These are phyloP conservation scores for Sebastiscus albofasciatus DNA, from an alignment of 2,797 vertebrate genomes.

Conservation along the genomic window DNA sequence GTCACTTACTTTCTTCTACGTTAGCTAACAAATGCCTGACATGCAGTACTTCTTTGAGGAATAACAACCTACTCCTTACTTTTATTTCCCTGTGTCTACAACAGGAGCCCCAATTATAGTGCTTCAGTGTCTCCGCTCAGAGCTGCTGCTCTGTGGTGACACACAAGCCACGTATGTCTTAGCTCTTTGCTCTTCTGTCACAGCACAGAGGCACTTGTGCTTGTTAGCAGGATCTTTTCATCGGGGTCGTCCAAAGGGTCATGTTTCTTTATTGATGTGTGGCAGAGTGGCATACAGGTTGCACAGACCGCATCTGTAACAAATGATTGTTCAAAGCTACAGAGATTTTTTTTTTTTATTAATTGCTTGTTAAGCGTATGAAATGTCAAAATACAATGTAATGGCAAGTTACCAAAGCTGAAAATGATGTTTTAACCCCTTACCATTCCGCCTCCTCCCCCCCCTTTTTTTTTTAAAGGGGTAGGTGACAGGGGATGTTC, in stretches of 20 bases:
- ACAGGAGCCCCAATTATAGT: conserved; percentile 47
- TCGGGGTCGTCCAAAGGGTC: conserved; percentile 12
- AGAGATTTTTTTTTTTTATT: neutral
- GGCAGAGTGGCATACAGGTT: neutral
- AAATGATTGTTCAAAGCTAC: neutral
- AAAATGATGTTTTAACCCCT: too few species aligned
- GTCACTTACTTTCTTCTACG: neutral
- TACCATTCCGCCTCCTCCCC: too few species aligned
- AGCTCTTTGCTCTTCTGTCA: conserved; percentile 37
- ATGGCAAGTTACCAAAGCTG: neutral
- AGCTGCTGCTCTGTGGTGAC: conserved; percentile 31
- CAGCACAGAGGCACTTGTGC: conserved; percentile 19
- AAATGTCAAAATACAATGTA: neutral
- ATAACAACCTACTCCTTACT: conserved; percentile 8
- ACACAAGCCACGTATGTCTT: conserved; percentile 17
- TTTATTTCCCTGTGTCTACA: conserved; percentile 19
- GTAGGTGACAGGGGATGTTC: too few species aligned
- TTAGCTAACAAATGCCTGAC: conserved; percentile 4
- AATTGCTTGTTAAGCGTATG: neutral
- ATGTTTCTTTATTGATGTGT: conserved; percentile 2
- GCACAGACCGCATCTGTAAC: neutral
- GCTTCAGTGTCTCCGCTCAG: conserved; percentile 3
- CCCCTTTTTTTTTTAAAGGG: too few species aligned
- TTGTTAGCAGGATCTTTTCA: conserved; percentile 52
- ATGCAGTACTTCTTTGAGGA: conserved; percentile 3